These are phyloP conservation scores for Lampris incognitus DNA, from an alignment of 2,113 vertebrate genomes.

Conservation along the genomic window DNA sequence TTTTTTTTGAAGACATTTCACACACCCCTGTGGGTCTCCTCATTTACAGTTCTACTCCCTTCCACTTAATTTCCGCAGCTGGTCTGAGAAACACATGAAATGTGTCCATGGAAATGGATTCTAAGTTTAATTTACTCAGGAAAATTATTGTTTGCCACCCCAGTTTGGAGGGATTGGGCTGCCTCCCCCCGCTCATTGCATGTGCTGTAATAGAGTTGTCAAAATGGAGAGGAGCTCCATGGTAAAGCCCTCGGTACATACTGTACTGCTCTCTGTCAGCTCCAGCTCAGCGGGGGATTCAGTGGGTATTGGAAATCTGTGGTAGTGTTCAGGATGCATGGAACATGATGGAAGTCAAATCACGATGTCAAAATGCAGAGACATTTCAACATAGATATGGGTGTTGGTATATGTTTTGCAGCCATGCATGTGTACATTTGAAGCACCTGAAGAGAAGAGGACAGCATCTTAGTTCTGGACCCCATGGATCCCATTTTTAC, in stretches of 20 bases:
- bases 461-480: too few relatives aligned
- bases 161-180: slow-evolving; percentile 46
- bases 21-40: slow-evolving; percentile 22
- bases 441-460: too few relatives aligned
- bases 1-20: slow-evolving; percentile 13
- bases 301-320: slow-evolving; percentile 3
- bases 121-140: slow-evolving; percentile 65
- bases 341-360: too few relatives aligned
- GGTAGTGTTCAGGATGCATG: background rate
- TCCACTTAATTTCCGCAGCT: slow-evolving; percentile 41
- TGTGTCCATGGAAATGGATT: slow-evolving; percentile 66
- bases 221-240: slow-evolving; percentile 38
- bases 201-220: slow-evolving; percentile 61
- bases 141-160: slow-evolving; percentile 63
- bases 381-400: too few relatives aligned
- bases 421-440: too few relatives aligned
- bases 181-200: slow-evolving; percentile 1
- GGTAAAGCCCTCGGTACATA: slow-evolving; percentile 38
- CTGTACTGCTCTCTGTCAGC: slow-evolving; percentile 14
- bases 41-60: slow-evolving; percentile 32
- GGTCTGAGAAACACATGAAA: slow-evolving; percentile 50
- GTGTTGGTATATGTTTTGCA: too few relatives aligned
- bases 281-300: background rate
- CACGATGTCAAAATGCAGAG: too few relatives aligned
- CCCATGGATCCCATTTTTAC: too few relatives aligned